Conservation (phyloP, 2,113 vertebrate species). For the Myiozetetes cayanensis region DNA sequence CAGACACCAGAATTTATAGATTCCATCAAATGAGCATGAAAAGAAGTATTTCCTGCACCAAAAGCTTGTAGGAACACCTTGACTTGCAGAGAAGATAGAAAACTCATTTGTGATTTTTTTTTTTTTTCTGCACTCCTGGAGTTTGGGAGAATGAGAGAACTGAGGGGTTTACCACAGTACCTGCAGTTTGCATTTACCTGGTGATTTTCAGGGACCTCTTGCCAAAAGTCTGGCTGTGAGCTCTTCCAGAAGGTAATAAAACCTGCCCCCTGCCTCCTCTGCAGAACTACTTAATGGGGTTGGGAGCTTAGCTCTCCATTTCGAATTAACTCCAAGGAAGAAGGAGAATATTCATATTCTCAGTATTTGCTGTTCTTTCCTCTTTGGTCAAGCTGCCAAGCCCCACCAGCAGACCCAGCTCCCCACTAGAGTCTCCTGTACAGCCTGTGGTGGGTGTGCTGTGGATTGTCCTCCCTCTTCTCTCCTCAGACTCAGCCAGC, state of each 20-base stretch:
- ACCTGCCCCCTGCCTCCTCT: not conserved
- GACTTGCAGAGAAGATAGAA: not conserved
- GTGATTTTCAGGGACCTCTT: not conserved
- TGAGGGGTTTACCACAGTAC: not conserved
- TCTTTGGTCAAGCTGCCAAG: not conserved
- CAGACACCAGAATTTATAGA: not conserved
- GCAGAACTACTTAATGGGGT: constrained; percentile 12
- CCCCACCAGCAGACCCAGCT: not conserved
- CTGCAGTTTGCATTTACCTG: constrained; percentile 10
- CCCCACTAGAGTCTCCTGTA: not conserved
- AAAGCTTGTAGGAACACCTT: not conserved
- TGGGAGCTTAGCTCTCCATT: not conserved
- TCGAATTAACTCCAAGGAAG: not conserved
- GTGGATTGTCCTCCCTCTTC: not conserved
- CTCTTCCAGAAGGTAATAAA: constrained; percentile 26
- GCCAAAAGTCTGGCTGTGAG: not conserved
- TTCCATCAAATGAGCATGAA: not conserved
- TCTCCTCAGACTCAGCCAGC: not conserved
- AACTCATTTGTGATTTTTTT: not conserved
- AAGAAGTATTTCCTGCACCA: not conserved
- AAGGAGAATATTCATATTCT: not conserved
- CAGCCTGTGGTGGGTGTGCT: fast-evolving
- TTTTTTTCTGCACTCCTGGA: not conserved
- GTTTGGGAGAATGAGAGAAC: not conserved
- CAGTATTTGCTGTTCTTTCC: not conserved